Conservation (phyloP, 2,113 vertebrate genomes). For the Gymnocephalus cernua region DNA sequence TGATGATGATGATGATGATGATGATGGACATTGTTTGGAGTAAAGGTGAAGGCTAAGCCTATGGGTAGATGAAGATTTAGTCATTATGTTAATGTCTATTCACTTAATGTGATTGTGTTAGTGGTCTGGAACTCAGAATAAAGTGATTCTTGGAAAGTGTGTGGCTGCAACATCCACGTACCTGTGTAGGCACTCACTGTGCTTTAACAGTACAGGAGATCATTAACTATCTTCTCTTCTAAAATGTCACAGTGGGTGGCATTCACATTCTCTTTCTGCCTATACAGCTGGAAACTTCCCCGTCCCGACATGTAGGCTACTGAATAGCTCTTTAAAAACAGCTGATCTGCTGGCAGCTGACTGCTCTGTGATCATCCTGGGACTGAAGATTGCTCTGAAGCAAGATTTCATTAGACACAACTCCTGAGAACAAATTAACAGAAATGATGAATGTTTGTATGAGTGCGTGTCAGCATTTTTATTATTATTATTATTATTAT, state of each 20-base stretch:
- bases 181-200: neutral
- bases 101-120: neutral
- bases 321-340: conserved; percentile 40
- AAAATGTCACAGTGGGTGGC: conserved; percentile 36
- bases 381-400: conserved; percentile 37
- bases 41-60: conserved; percentile 23
- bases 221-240: conserved; percentile 34
- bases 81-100: neutral
- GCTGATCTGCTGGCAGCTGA: conserved; percentile 44
- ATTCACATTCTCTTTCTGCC: conserved; percentile 27
- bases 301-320: conserved; percentile 8
- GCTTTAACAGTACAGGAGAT: conserved; percentile 38
- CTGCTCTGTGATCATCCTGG: conserved; percentile 24
- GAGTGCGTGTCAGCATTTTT: conserved; percentile 15
- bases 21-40: neutral
- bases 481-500: no score
- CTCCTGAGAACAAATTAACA: conserved; percentile 38
- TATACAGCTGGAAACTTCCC: conserved; percentile 48
- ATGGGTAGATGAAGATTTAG: conserved; percentile 16
- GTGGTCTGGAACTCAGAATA: neutral
- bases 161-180: neutral
- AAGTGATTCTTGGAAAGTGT: conserved; percentile 3
- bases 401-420: conserved; percentile 16
- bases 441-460: conserved; percentile 43
- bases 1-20: neutral